These are phyloP conservation scores for rat (Rattus norvegicus) DNA, from an alignment of 2,113 vertebrate species.

Conservation along the genomic window GRCr8 NC_086034.1:89982001-89982500, in stretches of 20 bases:
- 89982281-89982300: neutral
- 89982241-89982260: neutral
- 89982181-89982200: neutral
- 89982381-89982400: neutral
- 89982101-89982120: neutral
- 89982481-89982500: fast-evolving
- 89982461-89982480: fast-evolving
- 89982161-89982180: neutral
- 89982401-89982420: neutral
- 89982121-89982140: too few species aligned
- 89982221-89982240: too few species aligned
- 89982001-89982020: neutral
- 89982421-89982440: neutral
- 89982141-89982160: neutral
- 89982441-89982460: fast-evolving
- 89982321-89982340: neutral
- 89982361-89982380: neutral
- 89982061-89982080: neutral
- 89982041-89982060: neutral
- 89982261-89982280: fast-evolving
- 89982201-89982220: too few species aligned
- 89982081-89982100: neutral
- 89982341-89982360: neutral
- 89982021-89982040: neutral
- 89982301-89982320: neutral